Conservation (phyloP, 2,113 vertebrate species). For the Odontophorus gujanensis region DNA sequence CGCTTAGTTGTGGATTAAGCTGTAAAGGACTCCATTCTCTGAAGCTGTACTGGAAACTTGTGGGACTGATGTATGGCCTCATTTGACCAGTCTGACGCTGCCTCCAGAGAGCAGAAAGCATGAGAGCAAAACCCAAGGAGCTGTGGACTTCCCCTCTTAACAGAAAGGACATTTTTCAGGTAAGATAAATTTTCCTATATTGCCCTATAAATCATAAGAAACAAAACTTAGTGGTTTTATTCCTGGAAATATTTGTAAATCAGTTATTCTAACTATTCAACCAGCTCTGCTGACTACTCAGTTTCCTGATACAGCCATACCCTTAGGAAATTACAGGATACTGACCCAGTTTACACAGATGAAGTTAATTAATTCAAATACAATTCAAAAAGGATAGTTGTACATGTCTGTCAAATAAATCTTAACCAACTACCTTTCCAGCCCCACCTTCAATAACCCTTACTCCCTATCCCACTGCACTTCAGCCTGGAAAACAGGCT, state of each 20-base stretch:
- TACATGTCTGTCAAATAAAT: slow-evolving; percentile 65
- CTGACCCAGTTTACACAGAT: slow-evolving; percentile 68
- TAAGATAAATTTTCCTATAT: slow-evolving; percentile 73
- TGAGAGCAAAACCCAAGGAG: slow-evolving; percentile 36
- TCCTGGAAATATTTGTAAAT: slow-evolving; percentile 69
- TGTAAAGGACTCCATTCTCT: neutral
- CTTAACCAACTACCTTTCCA: slow-evolving; percentile 64
- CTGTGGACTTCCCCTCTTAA: slow-evolving; percentile 26
- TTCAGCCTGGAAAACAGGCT: slow-evolving; percentile 31
- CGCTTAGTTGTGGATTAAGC: slow-evolving; percentile 8
- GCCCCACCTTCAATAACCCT: slow-evolving; percentile 30
- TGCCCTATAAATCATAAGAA: slow-evolving; percentile 63
- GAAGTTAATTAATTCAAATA: slow-evolving; percentile 72
- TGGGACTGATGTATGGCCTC: slow-evolving; percentile 22
- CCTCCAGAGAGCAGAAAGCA: slow-evolving; percentile 35
- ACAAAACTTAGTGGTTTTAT: slow-evolving; percentile 50
- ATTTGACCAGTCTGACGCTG: slow-evolving; percentile 33
- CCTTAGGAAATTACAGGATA: slow-evolving; percentile 72
- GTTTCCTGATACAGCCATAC: slow-evolving; percentile 65
- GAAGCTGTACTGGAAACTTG: neutral
- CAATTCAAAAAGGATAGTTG: slow-evolving; percentile 50
- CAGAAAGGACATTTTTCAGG: slow-evolving; percentile 67
- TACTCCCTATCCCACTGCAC: neutral
- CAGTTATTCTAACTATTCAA: slow-evolving; percentile 68
- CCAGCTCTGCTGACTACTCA: slow-evolving; percentile 57